These are phyloP conservation scores for Ancistrus triradiatus DNA, from an alignment of 2,113 vertebrate genomes.

Conservation along the genomic window DNA sequence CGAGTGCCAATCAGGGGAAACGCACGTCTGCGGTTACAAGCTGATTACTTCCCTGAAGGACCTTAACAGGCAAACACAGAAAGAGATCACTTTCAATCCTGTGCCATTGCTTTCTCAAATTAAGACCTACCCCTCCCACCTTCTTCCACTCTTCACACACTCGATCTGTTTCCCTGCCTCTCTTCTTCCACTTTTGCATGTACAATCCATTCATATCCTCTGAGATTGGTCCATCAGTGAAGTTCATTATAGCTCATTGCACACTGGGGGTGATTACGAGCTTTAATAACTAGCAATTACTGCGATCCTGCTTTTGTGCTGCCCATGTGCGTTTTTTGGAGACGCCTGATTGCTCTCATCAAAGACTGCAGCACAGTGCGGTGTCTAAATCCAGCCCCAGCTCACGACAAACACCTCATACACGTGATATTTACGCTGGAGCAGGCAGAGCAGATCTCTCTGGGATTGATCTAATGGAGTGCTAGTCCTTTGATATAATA, in stretches of 20 bases:
- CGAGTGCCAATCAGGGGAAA: slow-evolving; percentile 34
- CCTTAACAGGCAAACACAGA: slow-evolving; percentile 26
- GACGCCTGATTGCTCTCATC: slow-evolving; percentile 38
- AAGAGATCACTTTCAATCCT: slow-evolving; percentile 22
- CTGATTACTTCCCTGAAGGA: slow-evolving; percentile 38
- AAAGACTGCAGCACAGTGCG: slow-evolving; percentile 19
- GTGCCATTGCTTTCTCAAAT: slow-evolving; percentile 9
- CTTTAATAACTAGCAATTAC: slow-evolving; percentile 53
- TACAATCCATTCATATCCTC: slow-evolving; percentile 34
- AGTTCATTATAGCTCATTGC: slow-evolving; percentile 51
- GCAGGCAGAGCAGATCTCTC: slow-evolving; percentile 7
- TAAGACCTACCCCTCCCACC: slow-evolving; percentile 2
- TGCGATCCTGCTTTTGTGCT: slow-evolving; percentile 40
- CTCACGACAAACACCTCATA: background rate
- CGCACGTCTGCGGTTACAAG: slow-evolving; percentile 37
- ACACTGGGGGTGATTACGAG: slow-evolving; percentile 44
- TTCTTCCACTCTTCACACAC: background rate
- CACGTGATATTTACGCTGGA: slow-evolving; percentile 10
- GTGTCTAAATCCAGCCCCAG: slow-evolving; percentile 7
- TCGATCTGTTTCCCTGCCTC: background rate
- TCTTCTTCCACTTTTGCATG: slow-evolving; percentile 14
- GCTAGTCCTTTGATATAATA: slow-evolving; percentile 4
- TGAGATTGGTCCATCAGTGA: slow-evolving; percentile 36
- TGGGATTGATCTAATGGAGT: slow-evolving; percentile 15
- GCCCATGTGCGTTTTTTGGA: slow-evolving; percentile 42